Conservation (phyloP, 64 coral and sea anemone species). For the Cladopsammia gracilis region DNA sequence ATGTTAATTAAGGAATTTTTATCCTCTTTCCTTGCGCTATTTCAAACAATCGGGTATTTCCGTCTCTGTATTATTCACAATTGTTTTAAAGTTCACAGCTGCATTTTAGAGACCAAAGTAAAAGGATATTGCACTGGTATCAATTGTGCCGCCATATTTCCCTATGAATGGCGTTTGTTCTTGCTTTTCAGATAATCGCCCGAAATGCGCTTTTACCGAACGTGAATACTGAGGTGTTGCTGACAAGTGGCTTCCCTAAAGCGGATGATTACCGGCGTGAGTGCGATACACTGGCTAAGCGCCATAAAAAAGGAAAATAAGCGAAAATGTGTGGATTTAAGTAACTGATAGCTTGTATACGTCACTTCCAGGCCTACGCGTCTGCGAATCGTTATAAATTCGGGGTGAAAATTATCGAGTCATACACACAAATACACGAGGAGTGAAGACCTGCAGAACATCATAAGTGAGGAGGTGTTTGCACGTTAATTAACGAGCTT, state of each 20-base stretch:
- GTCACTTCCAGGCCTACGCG: conserved; percentile 47
- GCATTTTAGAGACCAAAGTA: background rate
- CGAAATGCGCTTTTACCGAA: background rate
- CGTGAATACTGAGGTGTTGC: background rate
- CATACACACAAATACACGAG: too few relatives aligned
- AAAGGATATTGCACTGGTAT: background rate
- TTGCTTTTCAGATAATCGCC: background rate
- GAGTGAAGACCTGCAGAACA: too few relatives aligned
- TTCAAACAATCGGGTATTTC: background rate
- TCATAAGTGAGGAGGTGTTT: too few relatives aligned
- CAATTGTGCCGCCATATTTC: background rate
- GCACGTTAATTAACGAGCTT: too few relatives aligned
- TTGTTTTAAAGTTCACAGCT: background rate
- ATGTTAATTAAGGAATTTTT: background rate
- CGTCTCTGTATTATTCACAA: background rate
- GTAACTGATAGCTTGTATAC: conserved; percentile 22
- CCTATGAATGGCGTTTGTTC: background rate
- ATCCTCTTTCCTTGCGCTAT: background rate
- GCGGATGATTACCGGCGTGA: background rate
- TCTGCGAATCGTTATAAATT: conserved; percentile 5
- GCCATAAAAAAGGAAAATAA: background rate
- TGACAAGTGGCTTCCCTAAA: conserved; percentile 1
- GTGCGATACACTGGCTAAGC: background rate
- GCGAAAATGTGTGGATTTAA: background rate
- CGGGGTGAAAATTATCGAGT: background rate